Evolutionary conservation across 2,797 vertebrate genomes (phyloP).

Genomic region (Streptopelia turtur): DNA sequence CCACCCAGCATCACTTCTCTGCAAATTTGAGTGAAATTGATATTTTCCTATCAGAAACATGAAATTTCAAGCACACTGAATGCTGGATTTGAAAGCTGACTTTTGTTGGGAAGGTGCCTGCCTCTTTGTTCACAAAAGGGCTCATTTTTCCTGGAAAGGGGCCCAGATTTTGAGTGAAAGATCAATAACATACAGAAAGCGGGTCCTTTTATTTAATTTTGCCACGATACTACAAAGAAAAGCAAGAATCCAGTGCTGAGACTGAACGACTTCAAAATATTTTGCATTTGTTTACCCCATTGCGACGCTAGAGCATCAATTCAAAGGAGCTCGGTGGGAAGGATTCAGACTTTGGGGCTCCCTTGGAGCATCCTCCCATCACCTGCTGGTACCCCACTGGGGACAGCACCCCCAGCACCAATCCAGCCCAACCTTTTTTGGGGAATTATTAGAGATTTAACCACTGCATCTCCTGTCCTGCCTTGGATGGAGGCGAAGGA

Average conservation of each 20-base stretch:
- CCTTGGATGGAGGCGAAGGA: not conserved
- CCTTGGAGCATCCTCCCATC: not conserved
- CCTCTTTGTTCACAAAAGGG: constrained; percentile 66
- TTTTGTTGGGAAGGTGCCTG: constrained; percentile 66
- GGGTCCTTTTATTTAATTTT: constrained; percentile 52
- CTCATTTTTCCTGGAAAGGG: constrained; percentile 70
- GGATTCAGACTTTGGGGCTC: not conserved
- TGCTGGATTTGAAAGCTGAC: constrained; percentile 58
- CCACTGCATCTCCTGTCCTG: not conserved
- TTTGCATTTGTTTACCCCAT: constrained; percentile 48
- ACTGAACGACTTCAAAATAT: constrained; percentile 55
- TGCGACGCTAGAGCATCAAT: not conserved
- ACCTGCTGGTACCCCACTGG: not conserved
- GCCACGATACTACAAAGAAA: constrained; percentile 20
- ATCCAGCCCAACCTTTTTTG: not conserved
- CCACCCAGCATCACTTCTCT: not conserved
- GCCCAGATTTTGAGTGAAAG: constrained; percentile 72
- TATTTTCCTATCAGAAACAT: constrained; percentile 60
- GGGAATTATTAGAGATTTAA: not conserved
- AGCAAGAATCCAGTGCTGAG: constrained; percentile 16
- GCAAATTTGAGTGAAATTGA: constrained; percentile 56
- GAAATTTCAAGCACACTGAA: constrained; percentile 53
- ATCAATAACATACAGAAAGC: constrained; percentile 51
- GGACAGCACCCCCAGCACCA: not conserved
- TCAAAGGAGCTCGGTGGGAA: not conserved